Conservation (phyloP, 1,140 invertebrate species). For the Sarcophaga bullata region DNA sequence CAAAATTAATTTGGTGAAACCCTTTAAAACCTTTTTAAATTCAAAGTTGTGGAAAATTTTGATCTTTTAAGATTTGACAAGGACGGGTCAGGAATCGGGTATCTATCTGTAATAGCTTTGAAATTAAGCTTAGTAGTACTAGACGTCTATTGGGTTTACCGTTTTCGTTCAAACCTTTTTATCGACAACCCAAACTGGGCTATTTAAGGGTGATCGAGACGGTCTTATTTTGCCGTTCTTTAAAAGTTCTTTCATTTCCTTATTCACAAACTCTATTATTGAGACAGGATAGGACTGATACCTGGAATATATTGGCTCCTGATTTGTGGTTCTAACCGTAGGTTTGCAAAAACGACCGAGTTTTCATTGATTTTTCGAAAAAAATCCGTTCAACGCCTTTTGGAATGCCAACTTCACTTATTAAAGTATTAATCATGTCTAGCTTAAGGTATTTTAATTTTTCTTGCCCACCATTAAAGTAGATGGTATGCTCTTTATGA, state of each 20-base stretch:
- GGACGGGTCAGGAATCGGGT: no score
- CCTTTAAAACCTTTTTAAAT: no score
- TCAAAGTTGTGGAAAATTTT: no score
- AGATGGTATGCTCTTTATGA: no score
- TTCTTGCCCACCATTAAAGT: neutral
- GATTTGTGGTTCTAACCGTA: neutral
- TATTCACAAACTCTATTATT: neutral
- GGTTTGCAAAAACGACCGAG: neutral
- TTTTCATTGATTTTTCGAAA: neutral
- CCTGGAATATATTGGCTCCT: neutral
- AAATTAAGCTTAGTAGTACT: no score
- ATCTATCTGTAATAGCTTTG: no score
- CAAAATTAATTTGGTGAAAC: constrained; percentile 27
- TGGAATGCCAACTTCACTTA: neutral
- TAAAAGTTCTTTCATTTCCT: neutral
- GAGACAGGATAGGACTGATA: neutral
- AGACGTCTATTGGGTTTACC: no score
- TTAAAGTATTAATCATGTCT: neutral
- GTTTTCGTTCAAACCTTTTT: no score
- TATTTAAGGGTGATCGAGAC: neutral
- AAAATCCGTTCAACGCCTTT: neutral
- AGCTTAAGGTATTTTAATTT: neutral
- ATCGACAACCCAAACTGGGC: no score
- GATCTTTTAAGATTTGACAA: no score
- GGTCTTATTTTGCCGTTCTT: neutral